A percentile compares a stretch with the other conserved stretches of the same genome.
phyloP scores from a whole-genome alignment of 2,888 invertebrate species.

The Cynaeus angustus region DNA sequence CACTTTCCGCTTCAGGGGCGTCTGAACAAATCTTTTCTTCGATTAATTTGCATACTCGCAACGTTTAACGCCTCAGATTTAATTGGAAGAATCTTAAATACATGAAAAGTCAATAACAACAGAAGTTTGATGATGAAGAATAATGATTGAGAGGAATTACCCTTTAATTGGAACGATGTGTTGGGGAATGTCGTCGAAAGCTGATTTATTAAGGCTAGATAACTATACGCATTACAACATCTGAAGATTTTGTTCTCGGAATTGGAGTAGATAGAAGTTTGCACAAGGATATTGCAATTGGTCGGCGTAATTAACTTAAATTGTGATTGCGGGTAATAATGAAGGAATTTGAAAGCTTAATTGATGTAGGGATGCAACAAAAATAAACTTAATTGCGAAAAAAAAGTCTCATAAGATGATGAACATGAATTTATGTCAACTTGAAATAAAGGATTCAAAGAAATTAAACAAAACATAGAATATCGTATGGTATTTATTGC shows the following conservation, averaged over 20 bases:
- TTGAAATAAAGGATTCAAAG: too few species aligned
- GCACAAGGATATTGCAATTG: slow-evolving; percentile 5
- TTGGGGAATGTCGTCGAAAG: slow-evolving; percentile 9
- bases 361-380: slow-evolving; percentile 7
- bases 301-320: slow-evolving; percentile 14
- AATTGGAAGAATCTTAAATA: slow-evolving; percentile 35
- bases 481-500: too few species aligned
- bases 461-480: too few species aligned
- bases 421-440: too few species aligned
- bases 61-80: slow-evolving; percentile 45
- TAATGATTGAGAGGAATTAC: background rate
- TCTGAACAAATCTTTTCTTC: slow-evolving; percentile 52
- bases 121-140: background rate
- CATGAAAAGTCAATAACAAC: slow-evolving; percentile 38
- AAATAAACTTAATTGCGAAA: slow-evolving; percentile 19
- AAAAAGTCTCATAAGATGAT: background rate
- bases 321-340: slow-evolving; percentile 16
- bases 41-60: slow-evolving; percentile 46
- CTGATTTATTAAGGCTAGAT: slow-evolving; percentile 15
- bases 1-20: slow-evolving; percentile 54
- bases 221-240: background rate
- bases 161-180: slow-evolving; percentile 25
- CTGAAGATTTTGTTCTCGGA: slow-evolving; percentile 9
- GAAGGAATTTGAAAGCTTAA: slow-evolving; percentile 31
- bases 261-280: slow-evolving; percentile 3